Percentiles rank a stretch among this genome's conserved stretches.
phyloP scores from a whole-genome alignment of 2,797 vertebrate genomes.

The Manis javanica region DNA sequence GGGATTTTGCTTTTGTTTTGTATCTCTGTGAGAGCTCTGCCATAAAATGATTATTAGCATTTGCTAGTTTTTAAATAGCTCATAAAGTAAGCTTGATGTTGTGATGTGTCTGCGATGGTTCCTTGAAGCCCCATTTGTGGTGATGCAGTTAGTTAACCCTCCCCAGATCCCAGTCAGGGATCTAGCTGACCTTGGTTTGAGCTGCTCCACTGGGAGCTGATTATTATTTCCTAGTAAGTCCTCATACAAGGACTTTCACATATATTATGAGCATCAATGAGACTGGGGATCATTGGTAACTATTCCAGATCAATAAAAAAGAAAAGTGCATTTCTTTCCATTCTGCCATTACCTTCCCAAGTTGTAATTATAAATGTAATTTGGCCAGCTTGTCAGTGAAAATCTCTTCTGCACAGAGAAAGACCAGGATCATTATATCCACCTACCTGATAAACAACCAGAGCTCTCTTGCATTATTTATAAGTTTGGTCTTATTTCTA shows the following conservation, averaged over 20 bases:
- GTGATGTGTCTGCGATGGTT: background rate
- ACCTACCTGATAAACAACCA: conserved; percentile 44
- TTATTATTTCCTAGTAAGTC: conserved; percentile 22
- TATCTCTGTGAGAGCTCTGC: background rate
- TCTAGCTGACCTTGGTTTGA: background rate
- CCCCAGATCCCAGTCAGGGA: background rate
- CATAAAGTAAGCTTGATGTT: background rate
- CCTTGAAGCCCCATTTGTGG: background rate
- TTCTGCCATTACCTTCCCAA: conserved; percentile 1
- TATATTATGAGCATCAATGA: background rate
- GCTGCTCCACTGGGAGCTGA: background rate
- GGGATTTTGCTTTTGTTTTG: background rate
- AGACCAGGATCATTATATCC: conserved; percentile 55
- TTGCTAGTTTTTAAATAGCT: conserved; percentile 48
- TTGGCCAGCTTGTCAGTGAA: conserved; percentile 51
- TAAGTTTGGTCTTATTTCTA: conserved; percentile 60
- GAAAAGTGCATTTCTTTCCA: background rate
- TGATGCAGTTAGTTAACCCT: background rate
- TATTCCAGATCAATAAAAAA: conserved; percentile 29
- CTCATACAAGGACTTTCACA: background rate
- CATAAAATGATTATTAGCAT: background rate
- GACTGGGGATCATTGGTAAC: background rate
- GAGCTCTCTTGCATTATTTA: conserved; percentile 73
- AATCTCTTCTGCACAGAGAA: conserved; percentile 60
- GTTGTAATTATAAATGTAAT: conserved; percentile 47